A percentile compares a stretch with the other conserved stretches of the same genome.
phyloP scores from a whole-genome alignment of 1,140 invertebrate species.

The Samia ricini region DNA sequence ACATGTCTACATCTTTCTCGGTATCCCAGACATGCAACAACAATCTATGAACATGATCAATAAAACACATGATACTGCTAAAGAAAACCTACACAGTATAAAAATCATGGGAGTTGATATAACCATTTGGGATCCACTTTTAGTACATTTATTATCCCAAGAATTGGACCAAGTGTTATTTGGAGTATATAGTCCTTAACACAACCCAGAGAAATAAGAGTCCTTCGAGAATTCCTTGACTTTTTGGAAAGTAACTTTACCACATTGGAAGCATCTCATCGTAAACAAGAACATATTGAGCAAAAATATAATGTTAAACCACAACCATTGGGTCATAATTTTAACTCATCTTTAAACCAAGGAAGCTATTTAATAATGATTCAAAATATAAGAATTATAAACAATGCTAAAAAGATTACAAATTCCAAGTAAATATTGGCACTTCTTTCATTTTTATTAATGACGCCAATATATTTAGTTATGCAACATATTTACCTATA shows the following conservation, averaged over 20 bases:
- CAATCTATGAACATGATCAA: constrained; percentile 16
- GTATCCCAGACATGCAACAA: constrained; percentile 11
- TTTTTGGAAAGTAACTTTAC: constrained; percentile 32
- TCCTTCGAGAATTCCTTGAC: constrained; percentile 22
- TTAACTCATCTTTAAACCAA: neutral
- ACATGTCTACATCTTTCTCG: constrained; percentile 7
- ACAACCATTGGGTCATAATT: neutral
- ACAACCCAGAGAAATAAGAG: constrained; percentile 20
- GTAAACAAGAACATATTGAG: neutral
- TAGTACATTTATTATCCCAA: constrained; percentile 19
- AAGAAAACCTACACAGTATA: constrained; percentile 24
- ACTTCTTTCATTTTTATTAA: no score
- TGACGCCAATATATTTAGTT: no score
- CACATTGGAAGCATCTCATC: constrained; percentile 21
- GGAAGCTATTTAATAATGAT: no score
- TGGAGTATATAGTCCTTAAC: constrained; percentile 28
- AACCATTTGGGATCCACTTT: constrained; percentile 23
- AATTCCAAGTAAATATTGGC: no score
- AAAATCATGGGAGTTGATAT: constrained; percentile 26
- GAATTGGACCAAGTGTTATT: neutral
- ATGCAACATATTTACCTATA: no score
- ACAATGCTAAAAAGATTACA: no score
- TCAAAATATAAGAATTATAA: no score
- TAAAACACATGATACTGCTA: constrained; percentile 22
- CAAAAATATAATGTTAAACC: neutral